A percentile compares a stretch with the other conserved stretches of the same genome.
phyloP scores from a whole-genome alignment of 2,797 vertebrate genomes.

The Picus viridis region DNA sequence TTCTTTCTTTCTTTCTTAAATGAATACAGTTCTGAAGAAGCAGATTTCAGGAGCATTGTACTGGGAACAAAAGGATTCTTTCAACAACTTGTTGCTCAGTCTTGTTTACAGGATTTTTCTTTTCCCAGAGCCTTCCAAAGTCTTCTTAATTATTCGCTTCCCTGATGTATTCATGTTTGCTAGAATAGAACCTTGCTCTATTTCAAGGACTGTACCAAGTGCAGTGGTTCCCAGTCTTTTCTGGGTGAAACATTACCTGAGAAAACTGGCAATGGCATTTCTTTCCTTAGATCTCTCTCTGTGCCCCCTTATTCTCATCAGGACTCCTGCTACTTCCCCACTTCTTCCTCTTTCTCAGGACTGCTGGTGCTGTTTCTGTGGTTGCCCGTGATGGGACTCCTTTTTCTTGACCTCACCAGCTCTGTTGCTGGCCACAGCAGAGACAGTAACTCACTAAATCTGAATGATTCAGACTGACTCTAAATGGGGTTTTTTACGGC shows the following conservation, averaged over 20 bases:
- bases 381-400: not conserved
- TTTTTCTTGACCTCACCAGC: not conserved
- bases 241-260: not conserved
- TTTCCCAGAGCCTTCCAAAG: conserved; percentile 21
- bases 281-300: not conserved
- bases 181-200: not conserved
- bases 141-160: conserved; percentile 30
- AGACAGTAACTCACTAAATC: not conserved
- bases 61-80: conserved; percentile 66
- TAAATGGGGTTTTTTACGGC: not conserved
- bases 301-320: not conserved
- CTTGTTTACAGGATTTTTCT: conserved; percentile 43
- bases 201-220: not conserved
- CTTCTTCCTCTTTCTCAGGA: not conserved
- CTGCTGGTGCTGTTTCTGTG: not conserved
- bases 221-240: not conserved
- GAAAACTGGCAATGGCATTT: not conserved
- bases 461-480: not conserved
- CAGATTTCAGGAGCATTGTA: conserved; percentile 64
- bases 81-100: conserved; percentile 52
- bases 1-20: conserved; percentile 33
- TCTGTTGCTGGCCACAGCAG: not conserved
- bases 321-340: not conserved
- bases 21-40: conserved; percentile 56
- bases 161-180: conserved; percentile 26